Evolutionary conservation across 37 sponge, comb jelly and placozoan species (phyloP).

Genomic region (Crambe crambe): DNA sequence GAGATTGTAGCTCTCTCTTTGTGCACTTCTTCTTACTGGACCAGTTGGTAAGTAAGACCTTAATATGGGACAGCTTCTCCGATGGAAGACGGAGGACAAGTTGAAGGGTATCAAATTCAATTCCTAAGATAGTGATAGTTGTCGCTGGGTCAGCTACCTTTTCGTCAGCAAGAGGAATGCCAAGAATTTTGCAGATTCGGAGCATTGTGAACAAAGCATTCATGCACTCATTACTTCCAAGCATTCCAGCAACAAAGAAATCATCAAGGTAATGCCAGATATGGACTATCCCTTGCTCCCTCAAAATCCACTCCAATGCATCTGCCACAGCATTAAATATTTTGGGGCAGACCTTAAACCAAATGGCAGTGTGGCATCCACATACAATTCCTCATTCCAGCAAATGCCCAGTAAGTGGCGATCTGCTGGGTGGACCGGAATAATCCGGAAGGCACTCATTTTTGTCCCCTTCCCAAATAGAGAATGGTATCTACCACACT

Average conservation of each 20-base stretch:
- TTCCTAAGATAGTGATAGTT: too few species aligned
- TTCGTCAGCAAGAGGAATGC: background rate
- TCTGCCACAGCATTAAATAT: background rate
- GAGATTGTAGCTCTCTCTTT: background rate
- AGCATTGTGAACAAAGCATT: background rate
- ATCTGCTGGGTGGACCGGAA: constrained; percentile 14
- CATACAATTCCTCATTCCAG: constrained; percentile 4
- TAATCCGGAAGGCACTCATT: background rate
- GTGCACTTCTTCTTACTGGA: background rate
- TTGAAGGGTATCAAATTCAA: background rate
- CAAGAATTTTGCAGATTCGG: too few species aligned
- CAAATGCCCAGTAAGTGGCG: constrained; percentile 9
- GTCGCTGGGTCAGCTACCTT: background rate
- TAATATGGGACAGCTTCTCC: too few species aligned
- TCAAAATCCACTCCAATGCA: background rate
- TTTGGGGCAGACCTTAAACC: constrained; percentile 18
- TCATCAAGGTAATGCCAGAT: background rate
- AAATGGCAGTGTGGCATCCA: constrained; percentile 13
- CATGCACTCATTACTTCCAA: background rate
- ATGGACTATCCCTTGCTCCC: background rate
- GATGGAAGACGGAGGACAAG: background rate
- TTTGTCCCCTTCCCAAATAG: too few species aligned
- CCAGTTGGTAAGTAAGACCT: background rate
- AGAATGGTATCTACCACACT: too few species aligned
- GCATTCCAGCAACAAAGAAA: background rate